Evolutionary conservation across 2,797 vertebrate species (phyloP).

Genomic region (Microhierax caerulescens): DNA sequence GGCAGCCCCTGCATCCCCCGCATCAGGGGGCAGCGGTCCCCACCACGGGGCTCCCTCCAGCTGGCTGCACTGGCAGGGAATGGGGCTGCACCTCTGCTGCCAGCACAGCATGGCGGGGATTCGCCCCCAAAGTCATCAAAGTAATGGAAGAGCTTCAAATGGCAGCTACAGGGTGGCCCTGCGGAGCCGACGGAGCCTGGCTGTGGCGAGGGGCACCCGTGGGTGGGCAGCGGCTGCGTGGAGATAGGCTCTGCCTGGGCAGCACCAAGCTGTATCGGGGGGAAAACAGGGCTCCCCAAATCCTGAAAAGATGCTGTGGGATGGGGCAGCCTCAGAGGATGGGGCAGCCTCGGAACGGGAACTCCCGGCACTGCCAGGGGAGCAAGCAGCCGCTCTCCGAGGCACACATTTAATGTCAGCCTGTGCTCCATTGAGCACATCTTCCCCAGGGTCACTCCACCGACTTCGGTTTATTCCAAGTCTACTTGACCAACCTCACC

Average conservation of each 20-base stretch:
- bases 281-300: background rate
- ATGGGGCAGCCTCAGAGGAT: background rate
- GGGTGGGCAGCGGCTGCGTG: background rate
- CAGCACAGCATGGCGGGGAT: fast-evolving
- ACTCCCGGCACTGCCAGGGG: background rate
- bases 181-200: background rate
- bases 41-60: background rate
- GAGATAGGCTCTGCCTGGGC: background rate
- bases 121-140: fast-evolving
- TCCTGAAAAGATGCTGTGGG: background rate
- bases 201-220: fast-evolving
- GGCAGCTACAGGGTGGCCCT: fast-evolving
- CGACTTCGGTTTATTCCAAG: background rate
- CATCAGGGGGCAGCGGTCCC: fast-evolving
- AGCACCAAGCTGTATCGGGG: background rate
- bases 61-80: fast-evolving
- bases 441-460: background rate
- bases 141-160: background rate
- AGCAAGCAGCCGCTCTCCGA: background rate
- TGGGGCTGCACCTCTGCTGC: background rate
- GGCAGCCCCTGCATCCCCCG: background rate
- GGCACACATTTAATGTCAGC: background rate
- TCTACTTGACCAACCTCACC: slow-evolving; percentile 28
- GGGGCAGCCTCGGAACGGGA: background rate
- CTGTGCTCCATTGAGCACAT: background rate